phyloP scores from a whole-genome alignment of 2,888 invertebrate species.

The Macaria liturata region DNA sequence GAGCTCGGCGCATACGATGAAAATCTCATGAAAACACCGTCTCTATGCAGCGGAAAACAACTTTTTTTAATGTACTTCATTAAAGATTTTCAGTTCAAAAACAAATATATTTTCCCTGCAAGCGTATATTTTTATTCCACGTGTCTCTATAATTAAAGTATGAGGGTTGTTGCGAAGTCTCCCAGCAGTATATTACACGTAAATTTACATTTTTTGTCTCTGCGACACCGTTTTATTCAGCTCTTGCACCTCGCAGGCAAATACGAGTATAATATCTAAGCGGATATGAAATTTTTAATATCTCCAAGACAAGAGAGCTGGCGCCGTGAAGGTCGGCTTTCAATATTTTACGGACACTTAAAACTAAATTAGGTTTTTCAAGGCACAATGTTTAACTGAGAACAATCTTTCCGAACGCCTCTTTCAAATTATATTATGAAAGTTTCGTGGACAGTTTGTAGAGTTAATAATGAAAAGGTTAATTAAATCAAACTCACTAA shows the following conservation, averaged over 20 bases:
- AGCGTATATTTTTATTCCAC: constrained; percentile 25
- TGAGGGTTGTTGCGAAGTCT: constrained; percentile 21
- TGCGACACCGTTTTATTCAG: constrained; percentile 38
- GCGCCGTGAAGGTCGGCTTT: constrained; percentile 57
- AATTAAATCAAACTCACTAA: constrained; percentile 28
- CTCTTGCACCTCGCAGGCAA: constrained; percentile 45
- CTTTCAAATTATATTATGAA: constrained; percentile 24
- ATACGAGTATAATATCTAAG: constrained; percentile 38
- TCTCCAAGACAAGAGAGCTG: constrained; percentile 59
- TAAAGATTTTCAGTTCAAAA: not conserved
- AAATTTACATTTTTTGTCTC: constrained; percentile 33
- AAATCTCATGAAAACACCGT: constrained; percentile 30
- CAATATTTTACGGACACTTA: constrained; percentile 72
- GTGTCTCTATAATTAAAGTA: constrained; percentile 41
- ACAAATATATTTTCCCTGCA: not conserved
- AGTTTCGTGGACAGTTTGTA: constrained; percentile 31
- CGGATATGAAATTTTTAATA: constrained; percentile 69
- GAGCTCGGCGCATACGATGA: constrained; percentile 52
- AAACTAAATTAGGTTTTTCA: constrained; percentile 66
- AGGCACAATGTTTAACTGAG: constrained; percentile 35
- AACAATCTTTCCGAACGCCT: constrained; percentile 24
- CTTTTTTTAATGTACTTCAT: too few species aligned
- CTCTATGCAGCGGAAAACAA: constrained; percentile 41
- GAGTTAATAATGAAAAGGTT: constrained; percentile 33
- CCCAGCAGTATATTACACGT: constrained; percentile 21